A percentile compares a stretch with the other conserved stretches of the same genome.
Evolutionary conservation across 2,888 invertebrate genomes (phyloP).

Genomic region (Taphrorychus bicolor): DNA sequence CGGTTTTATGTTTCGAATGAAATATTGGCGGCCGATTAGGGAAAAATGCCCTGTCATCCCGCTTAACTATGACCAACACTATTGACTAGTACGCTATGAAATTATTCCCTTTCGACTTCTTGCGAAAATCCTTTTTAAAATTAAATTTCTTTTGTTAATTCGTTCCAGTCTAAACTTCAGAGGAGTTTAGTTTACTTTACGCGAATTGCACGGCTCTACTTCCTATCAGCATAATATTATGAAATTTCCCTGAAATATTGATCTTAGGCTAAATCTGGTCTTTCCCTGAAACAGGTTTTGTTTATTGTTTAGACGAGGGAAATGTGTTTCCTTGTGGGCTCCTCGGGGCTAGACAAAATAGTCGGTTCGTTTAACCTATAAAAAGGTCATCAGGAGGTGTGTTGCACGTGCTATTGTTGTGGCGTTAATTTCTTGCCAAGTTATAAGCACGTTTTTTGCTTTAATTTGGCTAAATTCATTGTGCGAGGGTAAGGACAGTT

Average conservation of each 20-base stretch:
- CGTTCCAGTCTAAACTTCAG: not conserved
- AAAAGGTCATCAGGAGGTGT: not conserved
- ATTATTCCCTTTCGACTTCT: too few relatives aligned
- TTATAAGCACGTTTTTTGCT: not conserved
- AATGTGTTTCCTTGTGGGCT: not conserved
- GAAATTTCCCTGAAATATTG: conserved; percentile 2
- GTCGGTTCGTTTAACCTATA: not conserved
- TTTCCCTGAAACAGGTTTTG: conserved; percentile 2
- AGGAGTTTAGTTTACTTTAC: not conserved
- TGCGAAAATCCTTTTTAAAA: conserved; percentile 1
- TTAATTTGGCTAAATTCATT: not conserved
- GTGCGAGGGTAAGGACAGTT: too few relatives aligned
- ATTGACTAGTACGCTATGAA: too few relatives aligned
- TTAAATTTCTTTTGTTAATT: not conserved
- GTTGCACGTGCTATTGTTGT: not conserved
- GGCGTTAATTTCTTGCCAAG: too few relatives aligned
- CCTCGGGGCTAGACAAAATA: not conserved
- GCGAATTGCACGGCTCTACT: not conserved
- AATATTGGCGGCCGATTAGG: conserved; percentile 19
- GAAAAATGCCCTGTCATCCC: conserved; percentile 22
- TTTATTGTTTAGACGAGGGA: conserved; percentile 1
- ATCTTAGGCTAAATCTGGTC: not conserved
- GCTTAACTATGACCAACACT: not conserved
- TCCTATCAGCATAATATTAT: not conserved
- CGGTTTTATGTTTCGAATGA: conserved; percentile 28